Base-by-base conservation (phyloP, 1,140 invertebrate species). In the Steinernema khuongi region DNA sequence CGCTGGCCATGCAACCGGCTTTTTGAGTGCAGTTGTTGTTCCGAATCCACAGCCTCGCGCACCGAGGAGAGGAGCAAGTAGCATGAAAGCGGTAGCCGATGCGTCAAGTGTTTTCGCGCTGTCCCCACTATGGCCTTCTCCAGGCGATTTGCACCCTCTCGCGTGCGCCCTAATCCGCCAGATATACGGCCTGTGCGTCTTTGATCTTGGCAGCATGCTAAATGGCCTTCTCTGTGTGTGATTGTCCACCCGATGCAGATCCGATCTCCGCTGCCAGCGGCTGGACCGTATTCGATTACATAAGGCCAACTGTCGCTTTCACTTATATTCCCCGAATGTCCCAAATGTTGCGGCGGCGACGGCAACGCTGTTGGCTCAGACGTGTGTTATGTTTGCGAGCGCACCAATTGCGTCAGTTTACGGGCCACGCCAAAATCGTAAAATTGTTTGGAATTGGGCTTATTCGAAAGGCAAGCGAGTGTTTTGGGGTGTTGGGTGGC, bases 401-500 rank as follows among this genome's bases (percentile, higher is more conserved):
- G 50, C 50, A 4, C 19, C 50, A 14, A 26, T 60, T 60, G 50
- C 50, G 50, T 60, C 50, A 60, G 26, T 60, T 60, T 60, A 60
- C 50, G 50, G 7, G 11, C 50, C 11, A 60, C 36, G 36, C 7
- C 7, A 41, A 11, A 26, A 22, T 60, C 50, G 50, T 60, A 60
- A 60, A 60, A 60, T 60, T 60, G 50, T 60, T 60, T 60, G 50
- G 50, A 60, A 60, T 60, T 14, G 19, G 50, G 50, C 50, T 60
- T 60, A 60, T 60, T 7, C 14, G 50, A 41, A 41, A 7, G 36
- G 36, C 7, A n/a, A 41, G 36, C 7, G 36, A 7, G 50, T 60
- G 26, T 26, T 60, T 60, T 60, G 50, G 26, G 50, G 50, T 60
- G 26, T 22, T 60, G 14, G 36, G 36, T n/a, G 36, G n/a, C 36